Conservation (phyloP, 2,888 invertebrate species). For the Latrodectus elegans region DNA sequence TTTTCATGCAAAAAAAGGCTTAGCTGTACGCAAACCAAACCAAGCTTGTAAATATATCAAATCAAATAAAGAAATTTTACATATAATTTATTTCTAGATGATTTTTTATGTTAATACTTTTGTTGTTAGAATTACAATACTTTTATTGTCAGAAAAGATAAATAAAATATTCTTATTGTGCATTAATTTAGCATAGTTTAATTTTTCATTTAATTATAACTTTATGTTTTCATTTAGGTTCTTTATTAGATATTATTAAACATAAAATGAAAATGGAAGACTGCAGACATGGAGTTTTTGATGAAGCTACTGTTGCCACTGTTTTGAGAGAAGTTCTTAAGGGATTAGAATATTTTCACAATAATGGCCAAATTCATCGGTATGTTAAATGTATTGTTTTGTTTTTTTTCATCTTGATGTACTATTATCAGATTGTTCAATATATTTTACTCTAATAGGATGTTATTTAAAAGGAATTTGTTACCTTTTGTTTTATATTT, state of each 20-base stretch:
- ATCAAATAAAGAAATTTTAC: too few species aligned
- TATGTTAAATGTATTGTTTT: constrained; percentile 75
- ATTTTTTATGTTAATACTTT: too few species aligned
- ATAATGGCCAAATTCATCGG: constrained; percentile 98
- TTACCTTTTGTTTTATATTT: neutral
- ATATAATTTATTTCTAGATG: too few species aligned
- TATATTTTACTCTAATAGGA: neutral
- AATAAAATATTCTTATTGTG: too few species aligned
- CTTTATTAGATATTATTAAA: constrained; percentile 84
- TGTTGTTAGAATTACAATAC: too few species aligned
- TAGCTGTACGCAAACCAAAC: too few species aligned
- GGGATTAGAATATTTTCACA: constrained; percentile 98
- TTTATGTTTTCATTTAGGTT: constrained; percentile 74
- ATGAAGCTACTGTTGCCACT: constrained; percentile 97
- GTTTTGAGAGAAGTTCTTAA: constrained; percentile 95
- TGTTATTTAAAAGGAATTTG: constrained; percentile 14
- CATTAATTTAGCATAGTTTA: too few species aligned
- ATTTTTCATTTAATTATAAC: too few species aligned
- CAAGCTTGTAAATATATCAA: too few species aligned
- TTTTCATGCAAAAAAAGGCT: too few species aligned
- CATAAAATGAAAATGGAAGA: constrained; percentile 93
- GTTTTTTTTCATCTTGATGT: constrained; percentile 1
- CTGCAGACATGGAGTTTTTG: constrained; percentile 96
- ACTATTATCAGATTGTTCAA: neutral
- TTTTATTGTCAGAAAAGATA: too few species aligned